Evolutionary conservation across 2,888 invertebrate species (phyloP).

Genomic region (Metallyticus violacea): DNA sequence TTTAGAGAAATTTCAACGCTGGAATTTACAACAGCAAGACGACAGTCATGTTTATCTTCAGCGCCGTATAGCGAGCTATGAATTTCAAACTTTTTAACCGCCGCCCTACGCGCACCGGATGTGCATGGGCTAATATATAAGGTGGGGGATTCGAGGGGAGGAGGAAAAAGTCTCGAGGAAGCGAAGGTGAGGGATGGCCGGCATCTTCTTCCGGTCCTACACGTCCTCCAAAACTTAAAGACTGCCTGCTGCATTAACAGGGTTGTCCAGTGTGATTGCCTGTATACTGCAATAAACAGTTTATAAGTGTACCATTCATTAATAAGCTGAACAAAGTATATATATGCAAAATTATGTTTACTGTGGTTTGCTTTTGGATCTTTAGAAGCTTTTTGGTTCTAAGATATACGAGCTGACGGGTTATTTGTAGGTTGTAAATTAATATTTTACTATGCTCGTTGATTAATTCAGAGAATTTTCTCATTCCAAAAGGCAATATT

Average conservation of each 20-base stretch:
- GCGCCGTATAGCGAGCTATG: not conserved
- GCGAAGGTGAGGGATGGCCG: slow-evolving; percentile 4
- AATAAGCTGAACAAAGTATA: no score
- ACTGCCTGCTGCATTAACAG: not conserved
- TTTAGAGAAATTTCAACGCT: not conserved
- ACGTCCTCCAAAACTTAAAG: not conserved
- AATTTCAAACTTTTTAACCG: not conserved
- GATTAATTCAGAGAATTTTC: no score
- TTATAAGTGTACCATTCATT: no score
- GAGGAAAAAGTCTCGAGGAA: slow-evolving; percentile 4
- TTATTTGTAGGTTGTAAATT: no score
- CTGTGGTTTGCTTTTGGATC: no score
- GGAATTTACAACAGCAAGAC: not conserved
- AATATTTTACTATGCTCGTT: no score
- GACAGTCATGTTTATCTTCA: not conserved
- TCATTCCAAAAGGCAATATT: no score
- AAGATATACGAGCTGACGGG: no score
- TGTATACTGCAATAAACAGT: no score
- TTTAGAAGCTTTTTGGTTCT: no score
- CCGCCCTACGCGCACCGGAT: not conserved
- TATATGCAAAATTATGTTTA: no score
- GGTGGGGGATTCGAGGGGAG: not conserved
- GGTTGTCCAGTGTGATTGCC: not conserved
- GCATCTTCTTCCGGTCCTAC: slow-evolving; percentile 8
- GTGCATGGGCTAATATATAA: not conserved